These are phyloP conservation scores for Cephus spinipes DNA, from an alignment of 2,888 invertebrate species.

Conservation along the genomic window DNA sequence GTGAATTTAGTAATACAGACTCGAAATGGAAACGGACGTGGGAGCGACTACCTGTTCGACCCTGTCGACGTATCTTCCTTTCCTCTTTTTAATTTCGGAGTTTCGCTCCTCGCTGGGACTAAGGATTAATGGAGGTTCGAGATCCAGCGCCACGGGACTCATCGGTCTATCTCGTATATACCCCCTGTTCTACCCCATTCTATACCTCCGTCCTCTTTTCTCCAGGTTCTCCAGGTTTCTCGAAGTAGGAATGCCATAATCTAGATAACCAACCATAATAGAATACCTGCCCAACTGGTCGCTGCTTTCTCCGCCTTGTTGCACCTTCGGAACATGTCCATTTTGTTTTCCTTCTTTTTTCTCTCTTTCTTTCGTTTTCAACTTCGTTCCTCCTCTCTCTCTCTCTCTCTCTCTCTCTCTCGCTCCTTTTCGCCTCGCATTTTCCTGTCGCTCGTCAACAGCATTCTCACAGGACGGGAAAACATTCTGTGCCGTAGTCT, in stretches of 20 bases:
- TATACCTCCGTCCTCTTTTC: not conserved
- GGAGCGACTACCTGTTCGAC: constrained; percentile 5
- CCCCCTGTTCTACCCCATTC: constrained; percentile 37
- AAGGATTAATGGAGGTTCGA: constrained; percentile 53
- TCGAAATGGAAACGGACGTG: constrained; percentile 9
- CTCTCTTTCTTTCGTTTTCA: constrained; percentile 32
- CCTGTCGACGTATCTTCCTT: not conserved
- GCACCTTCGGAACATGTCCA: constrained; percentile 46
- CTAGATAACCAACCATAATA: constrained; percentile 65
- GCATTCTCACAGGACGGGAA: not conserved
- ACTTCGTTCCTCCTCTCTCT: constrained; percentile 14
- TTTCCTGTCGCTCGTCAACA: constrained; percentile 1
- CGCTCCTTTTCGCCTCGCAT: not conserved
- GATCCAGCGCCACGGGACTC: constrained; percentile 18
- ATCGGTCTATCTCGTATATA: constrained; percentile 33
- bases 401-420: constrained; percentile 18
- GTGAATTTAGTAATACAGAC: not conserved
- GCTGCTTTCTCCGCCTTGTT: constrained; percentile 56
- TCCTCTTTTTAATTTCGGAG: constrained; percentile 8
- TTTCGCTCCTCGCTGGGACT: constrained; percentile 32
- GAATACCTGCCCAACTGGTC: constrained; percentile 50
- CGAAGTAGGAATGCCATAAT: constrained; percentile 64
- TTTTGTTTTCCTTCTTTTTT: constrained; percentile 30
- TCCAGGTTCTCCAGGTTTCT: constrained; percentile 33
- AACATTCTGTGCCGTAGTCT: not conserved